phyloP scores from a whole-genome alignment of 2,797 vertebrate genomes.

The Hoplostethus mediterraneus region DNA sequence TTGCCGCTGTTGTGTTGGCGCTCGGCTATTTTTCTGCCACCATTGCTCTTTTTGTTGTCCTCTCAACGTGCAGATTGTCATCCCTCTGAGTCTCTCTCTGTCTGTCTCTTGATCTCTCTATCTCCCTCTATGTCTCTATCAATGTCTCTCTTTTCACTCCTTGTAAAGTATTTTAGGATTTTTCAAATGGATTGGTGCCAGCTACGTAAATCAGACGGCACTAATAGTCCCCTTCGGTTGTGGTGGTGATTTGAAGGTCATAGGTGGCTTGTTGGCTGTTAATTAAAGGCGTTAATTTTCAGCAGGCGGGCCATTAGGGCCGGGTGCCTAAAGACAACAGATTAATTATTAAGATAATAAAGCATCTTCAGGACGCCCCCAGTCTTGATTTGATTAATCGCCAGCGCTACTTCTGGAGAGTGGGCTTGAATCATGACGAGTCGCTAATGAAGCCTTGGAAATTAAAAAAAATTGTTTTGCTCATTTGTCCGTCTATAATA shows the following conservation, averaged over 20 bases:
- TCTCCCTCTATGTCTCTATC: background rate
- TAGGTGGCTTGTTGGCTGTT: constrained; percentile 59
- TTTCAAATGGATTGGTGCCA: constrained; percentile 26
- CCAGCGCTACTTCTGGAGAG: constrained; percentile 8
- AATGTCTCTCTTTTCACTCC: background rate
- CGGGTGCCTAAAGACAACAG: constrained; percentile 43
- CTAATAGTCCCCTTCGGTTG: constrained; percentile 38
- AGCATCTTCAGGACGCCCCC: constrained; percentile 37
- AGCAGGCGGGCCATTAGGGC: constrained; percentile 34
- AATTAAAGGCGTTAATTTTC: constrained; percentile 59
- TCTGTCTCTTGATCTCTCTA: background rate
- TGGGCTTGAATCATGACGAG: constrained; percentile 10
- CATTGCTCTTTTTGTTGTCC: background rate
- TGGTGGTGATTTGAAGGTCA: constrained; percentile 59
- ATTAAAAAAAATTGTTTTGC: too few species aligned
- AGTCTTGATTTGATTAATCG: constrained; percentile 46
- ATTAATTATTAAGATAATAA: constrained; percentile 62
- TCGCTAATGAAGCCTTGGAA: constrained; percentile 5
- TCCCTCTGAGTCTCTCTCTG: background rate
- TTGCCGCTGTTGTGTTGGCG: background rate
- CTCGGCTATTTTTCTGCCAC: background rate
- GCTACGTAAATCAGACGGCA: constrained; percentile 23
- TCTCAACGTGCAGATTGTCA: background rate
- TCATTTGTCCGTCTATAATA: background rate
- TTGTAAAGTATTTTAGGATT: constrained; percentile 20